Evolutionary conservation across 2,888 invertebrate genomes (phyloP).

Genomic region (Thymelicus sylvestris): DNA sequence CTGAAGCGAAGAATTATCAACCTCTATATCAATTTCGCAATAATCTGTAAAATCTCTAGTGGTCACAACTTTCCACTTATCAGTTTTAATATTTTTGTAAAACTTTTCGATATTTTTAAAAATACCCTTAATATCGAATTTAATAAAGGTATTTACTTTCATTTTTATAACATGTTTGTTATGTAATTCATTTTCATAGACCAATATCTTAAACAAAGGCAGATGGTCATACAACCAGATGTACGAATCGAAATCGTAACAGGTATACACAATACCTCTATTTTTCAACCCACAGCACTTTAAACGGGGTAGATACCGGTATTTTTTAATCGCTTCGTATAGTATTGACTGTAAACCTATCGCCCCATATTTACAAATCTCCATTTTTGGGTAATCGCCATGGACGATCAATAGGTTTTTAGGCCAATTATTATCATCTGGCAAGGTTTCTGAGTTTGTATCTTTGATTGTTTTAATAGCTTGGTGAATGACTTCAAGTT

Average conservation of each 20-base stretch:
- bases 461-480: neutral
- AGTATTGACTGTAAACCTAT: neutral
- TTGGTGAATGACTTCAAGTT: neutral
- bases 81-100: slow-evolving; percentile 53
- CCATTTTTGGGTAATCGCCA: neutral
- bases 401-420: slow-evolving; percentile 1
- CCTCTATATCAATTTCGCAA: slow-evolving; percentile 41
- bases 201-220: neutral
- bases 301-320: slow-evolving; percentile 50
- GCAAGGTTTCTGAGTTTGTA: neutral
- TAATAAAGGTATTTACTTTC: slow-evolving; percentile 50
- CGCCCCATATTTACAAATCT: neutral
- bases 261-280: slow-evolving; percentile 59
- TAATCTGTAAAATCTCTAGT: slow-evolving; percentile 40
- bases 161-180: slow-evolving; percentile 49
- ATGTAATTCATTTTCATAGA: neutral
- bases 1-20: slow-evolving; percentile 55
- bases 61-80: slow-evolving; percentile 52
- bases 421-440: neutral
- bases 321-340: neutral
- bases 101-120: slow-evolving; percentile 54
- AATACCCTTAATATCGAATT: slow-evolving; percentile 47
- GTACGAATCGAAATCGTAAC: slow-evolving; percentile 40
- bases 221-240: neutral
- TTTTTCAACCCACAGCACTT: slow-evolving; percentile 62